Evolutionary conservation across 2,113 vertebrate genomes (phyloP).

Genomic region (Propithecus coquereli): DNA sequence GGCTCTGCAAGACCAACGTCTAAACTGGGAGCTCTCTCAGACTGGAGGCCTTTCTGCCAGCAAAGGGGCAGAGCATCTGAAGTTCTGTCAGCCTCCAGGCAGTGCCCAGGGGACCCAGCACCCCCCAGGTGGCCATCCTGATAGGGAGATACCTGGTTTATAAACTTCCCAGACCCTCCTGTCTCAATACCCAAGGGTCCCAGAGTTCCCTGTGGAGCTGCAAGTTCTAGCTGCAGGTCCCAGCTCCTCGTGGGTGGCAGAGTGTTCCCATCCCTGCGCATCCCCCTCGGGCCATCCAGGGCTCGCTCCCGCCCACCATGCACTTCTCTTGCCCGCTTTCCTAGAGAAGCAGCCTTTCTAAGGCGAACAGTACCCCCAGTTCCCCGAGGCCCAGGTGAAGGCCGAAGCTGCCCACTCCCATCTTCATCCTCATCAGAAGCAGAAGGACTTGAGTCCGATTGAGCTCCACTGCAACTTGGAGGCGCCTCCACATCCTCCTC

Average conservation of each 20-base stretch:
- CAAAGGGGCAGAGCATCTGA: neutral
- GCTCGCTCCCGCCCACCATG: neutral
- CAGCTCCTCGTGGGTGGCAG: neutral
- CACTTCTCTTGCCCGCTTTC: conserved; percentile 41
- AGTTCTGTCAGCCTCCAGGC: neutral
- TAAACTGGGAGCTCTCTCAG: neutral
- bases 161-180: neutral
- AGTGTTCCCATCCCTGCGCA: neutral
- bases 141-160: neutral
- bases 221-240: conserved; percentile 39
- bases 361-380: neutral
- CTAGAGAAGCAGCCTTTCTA: conserved; percentile 50
- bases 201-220: neutral
- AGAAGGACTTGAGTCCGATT: conserved; percentile 66
- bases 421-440: conserved; percentile 77
- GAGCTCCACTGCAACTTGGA: conserved; percentile 46
- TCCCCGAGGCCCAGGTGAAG: conserved; percentile 28
- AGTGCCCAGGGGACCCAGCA: neutral
- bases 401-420: conserved; percentile 7
- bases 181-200: neutral
- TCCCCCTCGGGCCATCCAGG: neutral
- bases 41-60: conserved; percentile 47
- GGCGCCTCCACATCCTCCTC: conserved; percentile 52
- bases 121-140: neutral
- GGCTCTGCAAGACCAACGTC: neutral